Percentiles rank a stretch among this genome's conserved stretches.
phyloP scores from a whole-genome alignment of 2,888 invertebrate genomes.

The Leucophora obtusa region DNA sequence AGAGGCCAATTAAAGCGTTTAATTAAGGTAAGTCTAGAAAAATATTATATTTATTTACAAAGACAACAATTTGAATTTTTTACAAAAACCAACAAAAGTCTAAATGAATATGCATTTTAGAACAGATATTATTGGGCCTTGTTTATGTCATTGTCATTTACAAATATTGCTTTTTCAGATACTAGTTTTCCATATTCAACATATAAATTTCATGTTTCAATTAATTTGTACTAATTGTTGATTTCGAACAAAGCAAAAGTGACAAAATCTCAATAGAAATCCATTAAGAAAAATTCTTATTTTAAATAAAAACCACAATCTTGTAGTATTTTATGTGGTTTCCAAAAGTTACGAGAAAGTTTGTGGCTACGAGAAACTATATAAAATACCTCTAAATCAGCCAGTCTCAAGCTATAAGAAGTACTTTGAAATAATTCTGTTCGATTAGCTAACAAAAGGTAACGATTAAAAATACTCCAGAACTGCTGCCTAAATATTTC shows the following conservation, averaged over 20 bases:
- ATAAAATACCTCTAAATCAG: background rate
- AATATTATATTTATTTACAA: too few species aligned
- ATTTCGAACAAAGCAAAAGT: background rate
- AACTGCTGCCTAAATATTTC: too few species aligned
- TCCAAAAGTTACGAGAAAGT: background rate
- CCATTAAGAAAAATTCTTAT: background rate
- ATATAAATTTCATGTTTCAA: background rate
- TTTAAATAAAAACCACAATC: background rate
- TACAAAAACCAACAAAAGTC: too few species aligned
- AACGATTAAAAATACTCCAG: too few species aligned
- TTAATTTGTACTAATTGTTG: background rate
- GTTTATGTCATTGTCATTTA: background rate
- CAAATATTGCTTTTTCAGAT: background rate
- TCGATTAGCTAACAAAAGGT: too few species aligned
- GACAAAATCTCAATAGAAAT: background rate
- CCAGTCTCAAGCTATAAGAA: background rate
- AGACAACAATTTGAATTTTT: too few species aligned
- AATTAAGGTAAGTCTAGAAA: slow-evolving; percentile 69
- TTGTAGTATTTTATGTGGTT: background rate
- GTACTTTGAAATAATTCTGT: too few species aligned
- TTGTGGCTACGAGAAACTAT: background rate
- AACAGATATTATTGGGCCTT: background rate
- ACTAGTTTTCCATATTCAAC: background rate
- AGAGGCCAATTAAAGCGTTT: slow-evolving; percentile 65
- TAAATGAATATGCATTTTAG: background rate